A percentile compares a stretch with the other conserved stretches of the same genome.
phyloP scores from a whole-genome alignment of 2,113 vertebrate genomes.

The Azemiops feae region DNA sequence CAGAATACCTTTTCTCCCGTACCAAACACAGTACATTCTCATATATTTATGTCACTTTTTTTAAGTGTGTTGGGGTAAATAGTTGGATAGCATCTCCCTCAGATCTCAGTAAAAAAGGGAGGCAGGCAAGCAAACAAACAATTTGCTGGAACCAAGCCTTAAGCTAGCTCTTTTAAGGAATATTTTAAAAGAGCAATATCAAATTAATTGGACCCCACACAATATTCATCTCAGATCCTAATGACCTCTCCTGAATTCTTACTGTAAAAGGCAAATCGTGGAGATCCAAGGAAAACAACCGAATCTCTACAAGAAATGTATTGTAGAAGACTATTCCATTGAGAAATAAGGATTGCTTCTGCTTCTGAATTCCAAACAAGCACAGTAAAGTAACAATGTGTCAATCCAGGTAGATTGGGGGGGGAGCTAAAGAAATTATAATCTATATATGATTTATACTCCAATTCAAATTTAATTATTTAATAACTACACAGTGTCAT shows the following conservation, averaged over 20 bases:
- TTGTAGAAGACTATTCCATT: neutral
- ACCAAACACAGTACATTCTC: neutral
- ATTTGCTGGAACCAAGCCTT: neutral
- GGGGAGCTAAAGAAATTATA: neutral
- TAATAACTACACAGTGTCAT: neutral
- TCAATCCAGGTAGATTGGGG: neutral
- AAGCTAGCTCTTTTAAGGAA: neutral
- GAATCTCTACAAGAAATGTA: neutral
- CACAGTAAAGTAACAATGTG: neutral
- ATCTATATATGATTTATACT: neutral
- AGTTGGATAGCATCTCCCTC: neutral
- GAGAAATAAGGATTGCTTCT: neutral
- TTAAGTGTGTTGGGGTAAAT: neutral
- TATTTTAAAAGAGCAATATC: neutral
- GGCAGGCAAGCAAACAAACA: neutral
- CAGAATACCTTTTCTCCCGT: neutral
- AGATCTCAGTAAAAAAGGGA: slow-evolving; percentile 15
- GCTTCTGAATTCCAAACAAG: neutral
- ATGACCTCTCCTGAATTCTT: neutral
- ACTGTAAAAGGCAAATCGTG: neutral
- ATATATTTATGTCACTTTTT: slow-evolving; percentile 4
- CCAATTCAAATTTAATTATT: neutral
- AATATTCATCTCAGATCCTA: neutral
- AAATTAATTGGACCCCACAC: neutral
- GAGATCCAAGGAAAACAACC: neutral